These are phyloP conservation scores for Gymnoscopelus microlampas DNA, from an alignment of 2,797 vertebrate species.

Conservation along the genomic window DNA sequence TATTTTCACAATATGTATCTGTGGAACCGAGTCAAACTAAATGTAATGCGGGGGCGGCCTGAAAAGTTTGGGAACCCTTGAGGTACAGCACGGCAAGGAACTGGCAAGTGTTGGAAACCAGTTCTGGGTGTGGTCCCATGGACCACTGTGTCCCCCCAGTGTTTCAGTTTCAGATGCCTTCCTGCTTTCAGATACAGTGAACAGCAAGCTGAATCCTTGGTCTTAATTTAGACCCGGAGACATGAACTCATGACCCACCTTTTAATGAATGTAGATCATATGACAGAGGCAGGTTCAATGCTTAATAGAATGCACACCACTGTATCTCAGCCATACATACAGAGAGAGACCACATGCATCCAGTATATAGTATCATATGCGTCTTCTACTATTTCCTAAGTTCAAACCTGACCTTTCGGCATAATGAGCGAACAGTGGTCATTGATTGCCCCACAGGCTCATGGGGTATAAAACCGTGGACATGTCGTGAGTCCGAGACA, in stretches of 20 bases:
- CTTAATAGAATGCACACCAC: constrained; percentile 4
- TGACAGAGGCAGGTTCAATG: constrained; percentile 61
- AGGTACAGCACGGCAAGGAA: constrained; percentile 4
- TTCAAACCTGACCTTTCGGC: constrained; percentile 48
- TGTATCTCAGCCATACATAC: neutral
- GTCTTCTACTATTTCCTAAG: constrained; percentile 11
- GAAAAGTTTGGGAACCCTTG: no score
- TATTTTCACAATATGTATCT: no score
- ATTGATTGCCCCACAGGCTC: no score
- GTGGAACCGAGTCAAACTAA: no score
- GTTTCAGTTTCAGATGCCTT: constrained; percentile 35
- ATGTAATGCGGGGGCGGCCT: no score
- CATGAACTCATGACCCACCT: constrained; percentile 77
- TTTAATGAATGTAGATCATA: constrained; percentile 75
- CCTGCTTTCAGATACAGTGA: constrained; percentile 49
- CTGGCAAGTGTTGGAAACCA: constrained; percentile 2
- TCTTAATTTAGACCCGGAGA: constrained; percentile 79
- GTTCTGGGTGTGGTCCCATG: constrained; percentile 14
- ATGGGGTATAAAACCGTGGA: no score
- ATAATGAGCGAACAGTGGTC: constrained; percentile 4
- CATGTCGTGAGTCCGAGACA: no score
- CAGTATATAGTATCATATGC: neutral
- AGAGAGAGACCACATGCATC: neutral
- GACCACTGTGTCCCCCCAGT: constrained; percentile 38
- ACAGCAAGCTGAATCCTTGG: constrained; percentile 66